A percentile compares a stretch with the other conserved stretches of the same genome.
phyloP scores from a whole-genome alignment of 2,113 vertebrate genomes.

The Merops nubicus region DNA sequence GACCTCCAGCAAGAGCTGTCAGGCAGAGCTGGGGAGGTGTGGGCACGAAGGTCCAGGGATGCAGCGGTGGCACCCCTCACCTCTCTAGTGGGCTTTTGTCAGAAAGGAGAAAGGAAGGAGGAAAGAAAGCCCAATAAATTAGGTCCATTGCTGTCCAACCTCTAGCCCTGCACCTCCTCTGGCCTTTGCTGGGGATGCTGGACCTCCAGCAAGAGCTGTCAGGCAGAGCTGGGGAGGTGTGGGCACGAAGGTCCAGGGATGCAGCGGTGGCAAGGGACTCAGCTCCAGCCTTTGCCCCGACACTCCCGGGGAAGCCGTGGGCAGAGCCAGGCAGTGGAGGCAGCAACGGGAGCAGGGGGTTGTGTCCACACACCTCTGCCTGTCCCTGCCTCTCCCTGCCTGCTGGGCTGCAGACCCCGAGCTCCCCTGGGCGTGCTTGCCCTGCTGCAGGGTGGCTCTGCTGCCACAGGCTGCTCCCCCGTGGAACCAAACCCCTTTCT shows the following conservation, averaged over 20 bases:
- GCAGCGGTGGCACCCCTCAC: too few species aligned
- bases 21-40: background rate
- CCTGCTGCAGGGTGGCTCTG: background rate
- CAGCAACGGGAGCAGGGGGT: background rate
- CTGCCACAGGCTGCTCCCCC: background rate
- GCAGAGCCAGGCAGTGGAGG: background rate
- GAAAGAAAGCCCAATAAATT: background rate
- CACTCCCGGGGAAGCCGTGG: background rate
- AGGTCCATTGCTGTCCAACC: background rate
- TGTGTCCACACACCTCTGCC: background rate
- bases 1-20: background rate
- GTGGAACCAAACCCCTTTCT: background rate
- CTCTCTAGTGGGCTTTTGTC: background rate
- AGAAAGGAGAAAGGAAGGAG: background rate
- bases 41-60: fast-evolving
- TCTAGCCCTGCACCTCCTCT: background rate
- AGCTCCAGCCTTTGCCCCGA: background rate
- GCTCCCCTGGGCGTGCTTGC: background rate
- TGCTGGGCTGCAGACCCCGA: background rate
- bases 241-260: background rate
- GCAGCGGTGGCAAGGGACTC: too few species aligned
- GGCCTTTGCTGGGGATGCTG: background rate
- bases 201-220: background rate
- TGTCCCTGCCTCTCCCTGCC: background rate
- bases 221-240: background rate